Base-by-base conservation (phyloP, 1,140 invertebrate species). In the Platyscapa corneri region DNA sequence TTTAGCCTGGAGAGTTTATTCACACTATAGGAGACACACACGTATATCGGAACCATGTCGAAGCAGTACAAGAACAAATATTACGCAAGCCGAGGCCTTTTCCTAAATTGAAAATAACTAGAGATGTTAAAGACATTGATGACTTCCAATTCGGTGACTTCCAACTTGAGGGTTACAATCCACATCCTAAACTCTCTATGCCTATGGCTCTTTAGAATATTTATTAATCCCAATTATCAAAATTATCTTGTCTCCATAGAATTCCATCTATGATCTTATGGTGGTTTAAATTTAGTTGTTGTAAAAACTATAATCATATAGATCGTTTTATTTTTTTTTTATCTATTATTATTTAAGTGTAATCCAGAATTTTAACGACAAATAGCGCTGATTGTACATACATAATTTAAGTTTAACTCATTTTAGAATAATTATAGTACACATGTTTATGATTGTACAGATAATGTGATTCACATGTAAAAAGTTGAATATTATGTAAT, bases 21-120 rank as follows among this genome's bases (percentile, higher is more conserved):
- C 99, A 99, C 91, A 98, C 97, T 8, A 94, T 99, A 84, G 99
- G 99, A 49, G 99, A 99, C 94, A 97, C 98, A 86, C 99, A 99
- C 94, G 96, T 99, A 5, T 99, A 99, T 91, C 91, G 95, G 2
- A 99, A 99, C 92, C 99, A 99, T 91, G 94, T 99, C 65, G 96
- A 97, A 74, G 96, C 97, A 6, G 91, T 99, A 2, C 94, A 97
- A 90, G 95, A 96, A 90, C 99, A 99, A 93, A 86, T 99, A 8
- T 92, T 95, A 90, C 95, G 99, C 82, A 92, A 94, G 85, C 98
- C 99, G 1, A 94, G 94, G 82, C 94, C 96, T 37, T 99, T 99
- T 92, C 99, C 99, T 3, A 97, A 94, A 77, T 91, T 99, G 18
- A 94, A 94, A 77, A 97, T 99, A 86, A 95, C 95, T 88, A 93